Conservation (phyloP, 2,113 vertebrate genomes). For the Eonycteris spelaea region DNA sequence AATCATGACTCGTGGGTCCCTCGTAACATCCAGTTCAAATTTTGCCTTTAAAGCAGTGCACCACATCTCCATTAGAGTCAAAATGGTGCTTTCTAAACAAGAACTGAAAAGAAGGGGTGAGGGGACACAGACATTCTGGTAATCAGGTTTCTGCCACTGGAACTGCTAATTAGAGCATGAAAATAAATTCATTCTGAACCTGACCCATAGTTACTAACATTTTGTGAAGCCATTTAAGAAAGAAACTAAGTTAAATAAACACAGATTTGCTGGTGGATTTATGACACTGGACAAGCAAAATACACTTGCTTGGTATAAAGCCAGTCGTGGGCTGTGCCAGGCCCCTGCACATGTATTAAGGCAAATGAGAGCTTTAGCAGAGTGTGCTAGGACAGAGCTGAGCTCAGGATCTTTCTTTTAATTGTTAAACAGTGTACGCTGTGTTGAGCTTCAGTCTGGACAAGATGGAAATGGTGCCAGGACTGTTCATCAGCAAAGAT, state of each 20-base stretch:
- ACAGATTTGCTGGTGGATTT: neutral
- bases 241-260: neutral
- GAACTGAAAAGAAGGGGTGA: neutral
- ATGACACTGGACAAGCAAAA: neutral
- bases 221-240: slow-evolving; percentile 21
- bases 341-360: neutral
- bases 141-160: neutral
- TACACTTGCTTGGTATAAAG: neutral
- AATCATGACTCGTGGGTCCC: neutral
- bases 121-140: neutral
- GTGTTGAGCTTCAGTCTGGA: neutral
- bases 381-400: neutral
- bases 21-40: neutral
- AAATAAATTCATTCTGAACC: slow-evolving; percentile 3
- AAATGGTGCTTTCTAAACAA: neutral
- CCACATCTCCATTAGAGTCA: neutral
- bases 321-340: neutral
- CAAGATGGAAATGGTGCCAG: neutral
- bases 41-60: neutral
- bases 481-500: neutral
- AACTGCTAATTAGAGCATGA: neutral
- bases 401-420: neutral
- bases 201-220: neutral
- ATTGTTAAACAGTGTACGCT: neutral
- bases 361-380: neutral